phyloP scores from a whole-genome alignment of 2,888 invertebrate species.

The Heliconius sara region DNA sequence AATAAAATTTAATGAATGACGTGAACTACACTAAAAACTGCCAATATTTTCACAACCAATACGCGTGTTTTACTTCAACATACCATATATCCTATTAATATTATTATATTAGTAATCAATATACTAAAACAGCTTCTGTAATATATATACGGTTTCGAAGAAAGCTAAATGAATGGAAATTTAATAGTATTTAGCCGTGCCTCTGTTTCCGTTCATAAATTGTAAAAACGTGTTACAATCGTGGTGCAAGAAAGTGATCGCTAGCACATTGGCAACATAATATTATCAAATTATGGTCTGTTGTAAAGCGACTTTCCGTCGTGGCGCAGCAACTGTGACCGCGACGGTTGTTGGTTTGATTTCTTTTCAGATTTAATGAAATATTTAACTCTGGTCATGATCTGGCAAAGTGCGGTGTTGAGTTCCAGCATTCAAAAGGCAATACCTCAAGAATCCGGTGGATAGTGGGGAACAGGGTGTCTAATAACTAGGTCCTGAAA shows the following conservation, averaged over 20 bases:
- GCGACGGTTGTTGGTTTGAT: neutral
- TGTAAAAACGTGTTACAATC: constrained; percentile 28
- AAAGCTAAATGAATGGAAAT: constrained; percentile 32
- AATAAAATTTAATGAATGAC: constrained; percentile 29
- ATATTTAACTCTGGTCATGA: too few species aligned
- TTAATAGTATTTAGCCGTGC: constrained; percentile 34
- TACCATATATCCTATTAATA: neutral
- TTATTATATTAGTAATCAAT: neutral
- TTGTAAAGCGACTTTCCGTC: neutral
- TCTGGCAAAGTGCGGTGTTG: too few species aligned
- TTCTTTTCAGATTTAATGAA: neutral
- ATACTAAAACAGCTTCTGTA: neutral
- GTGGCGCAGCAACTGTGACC: neutral
- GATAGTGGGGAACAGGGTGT: too few species aligned
- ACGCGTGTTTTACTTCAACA: neutral
- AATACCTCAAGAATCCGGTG: too few species aligned
- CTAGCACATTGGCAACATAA: neutral
- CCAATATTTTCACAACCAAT: neutral
- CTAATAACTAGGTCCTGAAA: too few species aligned
- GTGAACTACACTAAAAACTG: constrained; percentile 4
- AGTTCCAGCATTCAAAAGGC: too few species aligned
- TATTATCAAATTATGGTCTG: neutral
- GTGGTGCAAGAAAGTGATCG: constrained; percentile 18
- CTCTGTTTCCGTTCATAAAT: constrained; percentile 39
- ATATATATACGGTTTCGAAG: constrained; percentile 14